Percentiles rank a stretch among this genome's conserved stretches.
Evolutionary conservation across 2,113 vertebrate species (phyloP).

Genomic region (Ciconia boyciana): DNA sequence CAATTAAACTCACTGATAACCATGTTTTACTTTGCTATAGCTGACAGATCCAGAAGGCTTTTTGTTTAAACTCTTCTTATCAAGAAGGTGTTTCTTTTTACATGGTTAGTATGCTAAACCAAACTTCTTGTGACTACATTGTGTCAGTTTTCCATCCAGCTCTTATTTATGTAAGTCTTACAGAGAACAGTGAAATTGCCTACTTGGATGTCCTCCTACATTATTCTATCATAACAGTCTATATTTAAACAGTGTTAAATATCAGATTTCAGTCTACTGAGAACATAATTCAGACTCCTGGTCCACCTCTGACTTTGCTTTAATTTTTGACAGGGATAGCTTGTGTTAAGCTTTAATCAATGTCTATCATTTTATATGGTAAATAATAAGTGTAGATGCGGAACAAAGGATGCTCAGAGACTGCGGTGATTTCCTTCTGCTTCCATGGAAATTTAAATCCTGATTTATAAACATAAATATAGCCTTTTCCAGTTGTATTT

Average conservation of each 20-base stretch:
- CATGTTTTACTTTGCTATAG: conserved; percentile 30
- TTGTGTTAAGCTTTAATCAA: neutral
- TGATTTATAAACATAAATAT: neutral
- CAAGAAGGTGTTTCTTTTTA: neutral
- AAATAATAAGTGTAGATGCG: neutral
- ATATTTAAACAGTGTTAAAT: neutral
- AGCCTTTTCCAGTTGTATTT: neutral
- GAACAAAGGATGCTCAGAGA: neutral
- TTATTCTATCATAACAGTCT: neutral
- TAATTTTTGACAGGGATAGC: neutral
- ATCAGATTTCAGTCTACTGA: neutral
- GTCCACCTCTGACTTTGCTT: neutral
- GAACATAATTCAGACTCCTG: neutral
- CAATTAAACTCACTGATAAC: neutral
- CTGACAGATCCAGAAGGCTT: conserved; percentile 17
- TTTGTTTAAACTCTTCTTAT: neutral
- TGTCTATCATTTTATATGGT: neutral
- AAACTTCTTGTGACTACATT: neutral
- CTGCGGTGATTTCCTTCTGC: neutral
- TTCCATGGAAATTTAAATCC: neutral
- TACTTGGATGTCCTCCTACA: neutral
- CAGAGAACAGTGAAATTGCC: neutral
- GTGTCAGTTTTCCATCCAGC: neutral
- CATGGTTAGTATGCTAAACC: neutral
- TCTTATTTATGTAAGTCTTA: neutral